These are phyloP conservation scores for Resseliella maxima DNA, from an alignment of 2,888 invertebrate species.

Conservation along the genomic window DNA sequence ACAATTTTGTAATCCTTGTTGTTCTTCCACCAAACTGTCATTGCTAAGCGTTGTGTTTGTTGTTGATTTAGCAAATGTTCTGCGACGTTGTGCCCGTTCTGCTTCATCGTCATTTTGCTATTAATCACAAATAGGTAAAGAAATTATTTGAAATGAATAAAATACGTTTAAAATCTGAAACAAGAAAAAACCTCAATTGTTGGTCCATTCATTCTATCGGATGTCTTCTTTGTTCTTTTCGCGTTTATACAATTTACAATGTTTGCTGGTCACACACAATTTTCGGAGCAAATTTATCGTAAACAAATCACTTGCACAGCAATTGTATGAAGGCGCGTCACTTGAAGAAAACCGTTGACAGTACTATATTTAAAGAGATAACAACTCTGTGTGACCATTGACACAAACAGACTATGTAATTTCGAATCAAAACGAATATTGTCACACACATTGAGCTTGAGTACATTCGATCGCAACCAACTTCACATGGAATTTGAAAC, in stretches of 20 bases:
- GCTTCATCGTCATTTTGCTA: constrained; percentile 72
- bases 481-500: too few species aligned
- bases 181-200: constrained; percentile 16
- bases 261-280: too few species aligned
- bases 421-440: too few species aligned
- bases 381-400: neutral
- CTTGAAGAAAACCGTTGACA: constrained; percentile 10
- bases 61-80: constrained; percentile 60
- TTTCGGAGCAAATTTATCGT: neutral
- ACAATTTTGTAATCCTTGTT: constrained; percentile 80
- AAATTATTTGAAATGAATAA: neutral
- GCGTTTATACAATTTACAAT: too few species aligned
- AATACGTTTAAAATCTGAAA: neutral
- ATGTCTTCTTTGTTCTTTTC: neutral
- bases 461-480: too few species aligned
- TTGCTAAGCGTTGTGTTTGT: constrained; percentile 61
- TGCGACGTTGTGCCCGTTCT: constrained; percentile 68
- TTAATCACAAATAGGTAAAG: neutral
- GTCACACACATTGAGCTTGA: too few species aligned
- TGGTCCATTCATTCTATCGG: constrained; percentile 4
- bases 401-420: neutral
- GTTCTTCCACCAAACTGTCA: constrained; percentile 65
- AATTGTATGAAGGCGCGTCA: neutral
- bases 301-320: neutral
- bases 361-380: neutral